Conservation (phyloP, 2,113 vertebrate genomes). For the Myxocyprinus asiaticus region DNA sequence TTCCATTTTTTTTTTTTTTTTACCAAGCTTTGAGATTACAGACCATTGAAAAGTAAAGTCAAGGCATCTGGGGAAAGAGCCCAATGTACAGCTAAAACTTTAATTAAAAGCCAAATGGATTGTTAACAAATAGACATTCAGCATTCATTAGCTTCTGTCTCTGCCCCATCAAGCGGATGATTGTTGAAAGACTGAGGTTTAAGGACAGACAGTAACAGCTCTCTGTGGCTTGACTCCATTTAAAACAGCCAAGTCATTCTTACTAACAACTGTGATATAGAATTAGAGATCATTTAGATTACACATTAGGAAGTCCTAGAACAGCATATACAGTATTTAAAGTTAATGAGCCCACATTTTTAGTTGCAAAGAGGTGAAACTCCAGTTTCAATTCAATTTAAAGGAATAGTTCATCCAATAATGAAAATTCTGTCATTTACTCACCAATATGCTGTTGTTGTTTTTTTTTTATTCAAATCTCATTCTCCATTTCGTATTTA, state of each 20-base stretch:
- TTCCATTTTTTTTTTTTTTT: no score
- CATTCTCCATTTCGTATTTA: no score
- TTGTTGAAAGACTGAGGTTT: neutral
- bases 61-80: neutral
- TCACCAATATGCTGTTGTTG: no score
- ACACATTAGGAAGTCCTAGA: conserved; percentile 5
- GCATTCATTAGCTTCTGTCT: conserved; percentile 24
- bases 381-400: no score
- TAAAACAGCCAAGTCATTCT: conserved; percentile 19
- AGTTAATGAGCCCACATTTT: neutral
- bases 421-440: no score
- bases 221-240: neutral
- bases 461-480: no score
- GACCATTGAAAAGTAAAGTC: neutral
- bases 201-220: neutral
- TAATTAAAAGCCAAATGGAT: conserved; percentile 37
- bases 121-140: conserved; percentile 39
- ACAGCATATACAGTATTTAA: conserved; percentile 14
- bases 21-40: neutral
- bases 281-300: conserved; percentile 34
- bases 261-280: conserved; percentile 17
- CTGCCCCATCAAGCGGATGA: no score
- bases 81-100: conserved; percentile 5
- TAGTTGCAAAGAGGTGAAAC: conserved; percentile 14
- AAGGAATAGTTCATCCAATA: no score